These are phyloP conservation scores for Scarus forsteni DNA, from an alignment of 2,797 vertebrate genomes.

Conservation along the genomic window DNA sequence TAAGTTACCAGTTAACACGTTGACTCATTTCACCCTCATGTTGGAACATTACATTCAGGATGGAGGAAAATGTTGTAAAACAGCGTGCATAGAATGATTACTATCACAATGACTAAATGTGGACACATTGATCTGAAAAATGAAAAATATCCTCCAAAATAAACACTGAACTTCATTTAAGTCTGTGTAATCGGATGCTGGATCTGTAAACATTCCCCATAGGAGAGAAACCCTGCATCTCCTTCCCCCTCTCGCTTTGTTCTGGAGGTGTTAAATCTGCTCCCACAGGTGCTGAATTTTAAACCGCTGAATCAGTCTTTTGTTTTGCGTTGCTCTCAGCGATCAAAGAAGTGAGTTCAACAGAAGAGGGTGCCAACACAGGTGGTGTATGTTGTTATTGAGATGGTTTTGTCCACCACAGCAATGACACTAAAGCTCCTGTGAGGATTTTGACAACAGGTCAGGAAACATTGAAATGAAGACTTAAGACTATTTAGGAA, in stretches of 20 bases:
- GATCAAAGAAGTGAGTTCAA: constrained; percentile 9
- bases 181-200: neutral
- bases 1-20: no score
- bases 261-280: constrained; percentile 28
- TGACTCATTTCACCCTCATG: no score
- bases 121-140: no score
- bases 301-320: constrained; percentile 3
- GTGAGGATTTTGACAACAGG: no score
- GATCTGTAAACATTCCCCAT: constrained; percentile 25
- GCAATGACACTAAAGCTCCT: no score
- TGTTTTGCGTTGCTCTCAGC: neutral
- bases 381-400: neutral
- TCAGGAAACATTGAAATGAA: no score
- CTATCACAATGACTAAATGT: no score
- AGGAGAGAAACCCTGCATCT: neutral
- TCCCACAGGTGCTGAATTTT: constrained; percentile 14
- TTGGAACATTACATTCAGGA: no score
- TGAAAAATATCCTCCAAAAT: no score
- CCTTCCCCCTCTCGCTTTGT: constrained; percentile 36
- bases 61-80: no score
- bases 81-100: no score
- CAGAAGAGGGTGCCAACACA: constrained; percentile 15
- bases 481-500: no score
- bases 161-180: neutral
- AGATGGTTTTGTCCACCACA: neutral